Evolutionary conservation across 2,888 invertebrate species (phyloP).

Genomic region (Drosophila setosimentum): DNA sequence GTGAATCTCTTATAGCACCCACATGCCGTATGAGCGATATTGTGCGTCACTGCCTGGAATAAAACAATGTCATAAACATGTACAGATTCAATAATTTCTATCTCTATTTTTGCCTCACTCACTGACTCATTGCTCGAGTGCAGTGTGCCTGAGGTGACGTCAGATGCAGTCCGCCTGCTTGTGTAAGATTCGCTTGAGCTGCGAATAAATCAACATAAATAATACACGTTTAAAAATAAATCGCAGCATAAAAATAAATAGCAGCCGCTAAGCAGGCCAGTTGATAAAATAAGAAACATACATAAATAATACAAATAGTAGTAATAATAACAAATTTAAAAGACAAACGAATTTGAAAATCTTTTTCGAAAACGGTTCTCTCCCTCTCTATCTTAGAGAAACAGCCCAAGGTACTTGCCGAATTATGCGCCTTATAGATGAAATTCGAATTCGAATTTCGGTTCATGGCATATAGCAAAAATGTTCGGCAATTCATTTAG

Average conservation of each 20-base stretch:
- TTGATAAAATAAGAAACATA: slow-evolving; percentile 29
- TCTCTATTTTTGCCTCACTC: background rate
- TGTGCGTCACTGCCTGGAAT: slow-evolving; percentile 58
- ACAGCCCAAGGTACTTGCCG: slow-evolving; percentile 51
- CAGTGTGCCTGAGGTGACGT: slow-evolving; percentile 43
- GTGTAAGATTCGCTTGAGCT: slow-evolving; percentile 11
- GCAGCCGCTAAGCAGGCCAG: slow-evolving; percentile 57
- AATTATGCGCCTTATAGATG: slow-evolving; percentile 39
- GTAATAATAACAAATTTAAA: slow-evolving; percentile 37
- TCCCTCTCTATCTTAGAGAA: slow-evolving; percentile 23
- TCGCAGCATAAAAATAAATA: slow-evolving; percentile 62
- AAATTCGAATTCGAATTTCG: slow-evolving; percentile 46
- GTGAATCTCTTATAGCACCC: slow-evolving; percentile 23
- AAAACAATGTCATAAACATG: slow-evolving; percentile 9
- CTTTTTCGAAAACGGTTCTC: slow-evolving; percentile 35
- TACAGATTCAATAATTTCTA: background rate
- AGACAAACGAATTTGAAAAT: slow-evolving; percentile 33
- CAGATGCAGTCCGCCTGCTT: slow-evolving; percentile 43
- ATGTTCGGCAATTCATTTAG: slow-evolving; percentile 73
- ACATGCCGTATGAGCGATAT: slow-evolving; percentile 61
- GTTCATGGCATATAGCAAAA: slow-evolving; percentile 39
- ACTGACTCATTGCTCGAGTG: slow-evolving; percentile 43
- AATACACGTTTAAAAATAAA: slow-evolving; percentile 53
- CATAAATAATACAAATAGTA: slow-evolving; percentile 42
- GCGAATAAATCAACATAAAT: slow-evolving; percentile 55